Evolutionary conservation across 2,797 vertebrate species (phyloP), one percentile per base, ranked within the genome.

Genomic region (Rhabdomys pumilio): DNA sequence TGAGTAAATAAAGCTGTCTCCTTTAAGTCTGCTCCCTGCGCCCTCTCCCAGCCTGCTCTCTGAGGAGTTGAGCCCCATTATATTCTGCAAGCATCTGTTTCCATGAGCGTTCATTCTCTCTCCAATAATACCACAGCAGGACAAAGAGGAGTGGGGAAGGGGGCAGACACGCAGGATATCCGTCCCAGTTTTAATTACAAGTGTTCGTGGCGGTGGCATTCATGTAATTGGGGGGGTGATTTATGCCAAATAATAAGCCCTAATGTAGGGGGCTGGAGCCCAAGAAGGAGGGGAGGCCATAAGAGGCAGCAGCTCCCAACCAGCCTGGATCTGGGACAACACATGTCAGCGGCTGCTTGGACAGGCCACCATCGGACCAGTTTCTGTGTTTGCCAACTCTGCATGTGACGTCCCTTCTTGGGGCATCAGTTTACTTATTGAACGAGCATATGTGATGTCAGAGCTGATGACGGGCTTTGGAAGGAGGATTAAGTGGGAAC

Each of bases 111-210:
- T 97, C 97, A 90, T 98, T 97, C 96, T 98, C 88, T 96, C 96
- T 98, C 96, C 95, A 75, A 97, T 98, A 97, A 96, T 97, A 95
- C 96, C 88, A 97, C 93, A 95, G 97, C 90, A 69, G 98, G 98
- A 98, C 98, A 98, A 96, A 86, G 76, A 97, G 96, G 97, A 96
- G 79, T 13, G 81, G 34, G 63, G 92, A 98, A 86, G 87, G 91
- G 67, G 89, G 86, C 96, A 95, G 91, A 96, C 96, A 88, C 20
- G 53, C 97, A 97, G 98, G 97, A 97, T 97, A 97, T 97, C 97
- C 97, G 86, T 95, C 97, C 96, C 96, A 95, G 96, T 87, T 97
- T 97, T 97, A 93, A 97, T 98, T 98, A 91, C 41, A 96, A 97
- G 97, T 97, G 97, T 98, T 96, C 80, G 22, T 95, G 93, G 97